These are phyloP conservation scores for Eucera pruinosa DNA, from an alignment of 2,888 invertebrate genomes.

Conservation along the genomic window DNA sequence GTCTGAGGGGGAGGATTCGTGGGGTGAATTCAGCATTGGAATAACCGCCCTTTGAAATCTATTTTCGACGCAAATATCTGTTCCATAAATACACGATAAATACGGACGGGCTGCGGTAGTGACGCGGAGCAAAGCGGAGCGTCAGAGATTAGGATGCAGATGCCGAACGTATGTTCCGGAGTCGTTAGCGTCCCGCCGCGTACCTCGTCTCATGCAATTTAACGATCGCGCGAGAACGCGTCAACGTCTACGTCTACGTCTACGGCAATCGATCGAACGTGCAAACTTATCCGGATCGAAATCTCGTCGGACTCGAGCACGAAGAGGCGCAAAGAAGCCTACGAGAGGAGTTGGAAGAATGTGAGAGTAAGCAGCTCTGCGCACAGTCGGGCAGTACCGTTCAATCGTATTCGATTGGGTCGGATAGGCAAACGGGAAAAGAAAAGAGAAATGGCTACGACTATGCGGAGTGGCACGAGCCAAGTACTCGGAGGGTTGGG, in stretches of 20 bases:
- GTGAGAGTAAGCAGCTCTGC: too few relatives aligned
- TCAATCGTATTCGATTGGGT: background rate
- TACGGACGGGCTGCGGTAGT: background rate
- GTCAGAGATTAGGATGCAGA: slow-evolving; percentile 46
- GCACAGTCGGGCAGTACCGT: background rate
- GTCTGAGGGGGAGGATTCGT: background rate
- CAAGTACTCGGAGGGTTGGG: slow-evolving; percentile 75
- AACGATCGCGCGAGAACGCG: too few relatives aligned
- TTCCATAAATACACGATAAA: slow-evolving; percentile 52
- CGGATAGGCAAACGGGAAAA: too few relatives aligned
- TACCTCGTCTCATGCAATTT: too few relatives aligned
- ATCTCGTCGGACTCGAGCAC: too few relatives aligned
- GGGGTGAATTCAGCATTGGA: slow-evolving; percentile 12
- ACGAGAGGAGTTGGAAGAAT: too few relatives aligned
- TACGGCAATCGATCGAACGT: too few relatives aligned
- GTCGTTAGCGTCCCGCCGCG: slow-evolving; percentile 22
- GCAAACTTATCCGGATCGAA: too few relatives aligned
- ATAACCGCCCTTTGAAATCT: slow-evolving; percentile 47
- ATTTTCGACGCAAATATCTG: slow-evolving; percentile 52
- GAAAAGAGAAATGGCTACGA: slow-evolving; percentile 69
- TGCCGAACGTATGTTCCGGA: slow-evolving; percentile 22
- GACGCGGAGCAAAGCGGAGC: slow-evolving; percentile 5
- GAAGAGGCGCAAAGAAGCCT: too few relatives aligned
- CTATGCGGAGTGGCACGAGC: slow-evolving; percentile 82
- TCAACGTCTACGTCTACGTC: too few relatives aligned